Percentiles rank a stretch among this genome's conserved stretches.
These are phyloP conservation scores for Drosophila merina DNA, from an alignment of 2,888 invertebrate genomes.

Conservation along the genomic window DNA sequence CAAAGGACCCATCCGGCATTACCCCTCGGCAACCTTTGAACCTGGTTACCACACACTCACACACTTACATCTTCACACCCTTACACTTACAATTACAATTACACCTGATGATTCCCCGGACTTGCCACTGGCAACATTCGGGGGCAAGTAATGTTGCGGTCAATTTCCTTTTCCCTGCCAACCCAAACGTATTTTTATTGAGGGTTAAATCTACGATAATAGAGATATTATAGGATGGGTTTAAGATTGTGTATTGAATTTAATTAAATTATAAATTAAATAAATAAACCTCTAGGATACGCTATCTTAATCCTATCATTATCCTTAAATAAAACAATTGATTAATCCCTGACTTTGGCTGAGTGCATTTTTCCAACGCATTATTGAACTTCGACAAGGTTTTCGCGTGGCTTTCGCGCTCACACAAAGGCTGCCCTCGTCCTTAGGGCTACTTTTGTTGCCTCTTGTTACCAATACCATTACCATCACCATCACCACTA, in stretches of 20 bases:
- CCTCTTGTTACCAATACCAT: background rate
- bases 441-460: background rate
- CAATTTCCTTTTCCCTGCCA: constrained; percentile 62
- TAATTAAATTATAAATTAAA: background rate
- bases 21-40: constrained; percentile 1
- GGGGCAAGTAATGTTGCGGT: constrained; percentile 73
- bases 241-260: background rate
- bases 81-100: constrained; percentile 27
- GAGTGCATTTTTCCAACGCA: no score
- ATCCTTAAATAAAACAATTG: no score
- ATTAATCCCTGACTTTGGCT: no score
- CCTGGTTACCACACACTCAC: background rate
- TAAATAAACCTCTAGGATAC: background rate
- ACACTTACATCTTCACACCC: background rate
- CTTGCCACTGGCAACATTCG: constrained; percentile 64
- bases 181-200: constrained; percentile 1
- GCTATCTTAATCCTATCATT: background rate
- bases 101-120: constrained; percentile 33
- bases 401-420: constrained; percentile 38
- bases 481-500: constrained; percentile 7
- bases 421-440: constrained; percentile 7
- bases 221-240: background rate
- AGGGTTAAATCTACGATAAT: background rate
- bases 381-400: constrained; percentile 65
- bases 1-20: constrained; percentile 43